A percentile compares a stretch with the other conserved stretches of the same genome.
These are phyloP conservation scores for Capreolus pygargus DNA, from an alignment of 2,113 vertebrate species.

Conservation along the genomic window DNA sequence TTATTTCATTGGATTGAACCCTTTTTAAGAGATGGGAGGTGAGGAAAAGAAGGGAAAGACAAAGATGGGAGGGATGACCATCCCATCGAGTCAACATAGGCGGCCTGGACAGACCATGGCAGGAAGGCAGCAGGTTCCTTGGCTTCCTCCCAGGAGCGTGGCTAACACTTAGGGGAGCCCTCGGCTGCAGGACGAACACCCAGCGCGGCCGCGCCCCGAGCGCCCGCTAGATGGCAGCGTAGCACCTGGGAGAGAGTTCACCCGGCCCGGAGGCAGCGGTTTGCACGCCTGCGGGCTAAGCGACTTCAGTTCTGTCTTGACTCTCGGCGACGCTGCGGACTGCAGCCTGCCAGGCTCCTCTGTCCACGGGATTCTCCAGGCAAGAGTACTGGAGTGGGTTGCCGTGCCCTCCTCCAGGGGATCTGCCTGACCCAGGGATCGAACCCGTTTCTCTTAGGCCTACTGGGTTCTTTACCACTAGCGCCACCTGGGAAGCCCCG, in stretches of 20 bases:
- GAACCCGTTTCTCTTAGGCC: background rate
- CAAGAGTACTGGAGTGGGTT: background rate
- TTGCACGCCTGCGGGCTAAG: background rate
- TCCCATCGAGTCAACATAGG: fast-evolving
- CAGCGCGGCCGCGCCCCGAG: background rate
- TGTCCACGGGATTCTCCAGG: background rate
- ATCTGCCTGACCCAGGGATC: background rate
- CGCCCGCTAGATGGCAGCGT: conserved; percentile 40
- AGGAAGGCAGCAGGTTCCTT: fast-evolving
- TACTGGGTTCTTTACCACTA: background rate
- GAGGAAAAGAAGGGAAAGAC: background rate
- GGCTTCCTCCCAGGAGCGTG: background rate
- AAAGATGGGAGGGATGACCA: fast-evolving
- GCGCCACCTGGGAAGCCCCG: background rate
- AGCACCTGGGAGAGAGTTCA: background rate
- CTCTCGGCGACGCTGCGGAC: background rate
- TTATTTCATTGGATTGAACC: background rate
- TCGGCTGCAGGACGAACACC: fast-evolving
- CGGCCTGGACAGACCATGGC: background rate
- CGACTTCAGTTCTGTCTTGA: background rate
- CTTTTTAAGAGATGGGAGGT: background rate
- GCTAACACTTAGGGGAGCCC: background rate
- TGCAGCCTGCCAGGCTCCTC: background rate
- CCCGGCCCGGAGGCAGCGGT: background rate
- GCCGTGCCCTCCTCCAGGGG: background rate